Evolutionary conservation across 2,113 vertebrate species (phyloP), one percentile per base, ranked within the genome.

Genomic region (Sylvietta virens): DNA sequence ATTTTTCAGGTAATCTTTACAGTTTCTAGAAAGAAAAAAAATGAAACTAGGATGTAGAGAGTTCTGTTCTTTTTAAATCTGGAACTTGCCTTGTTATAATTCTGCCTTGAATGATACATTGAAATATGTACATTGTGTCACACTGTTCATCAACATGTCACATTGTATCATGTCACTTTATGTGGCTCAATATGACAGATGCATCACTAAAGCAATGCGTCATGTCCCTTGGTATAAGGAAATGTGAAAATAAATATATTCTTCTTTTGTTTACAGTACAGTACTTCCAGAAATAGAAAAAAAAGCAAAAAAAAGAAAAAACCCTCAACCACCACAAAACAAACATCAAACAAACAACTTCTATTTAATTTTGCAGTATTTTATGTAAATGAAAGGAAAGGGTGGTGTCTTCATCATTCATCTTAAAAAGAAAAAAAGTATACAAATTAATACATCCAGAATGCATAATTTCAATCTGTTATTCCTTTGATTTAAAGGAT

Each of bases 161-260:
- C 60, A 64, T 91, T 78, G 74, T 84, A 90, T 96, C 87, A 89
- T 96, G 78, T 98, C 96, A 96, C 45, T 96, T 96, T 94, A 76
- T 33, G 73, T 85, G 90, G 69, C 61, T 90, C 53, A 91, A 28
- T 79, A 51, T 97, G 94, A 97, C 94, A 96, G 92, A 94, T 95
- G 82, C 58, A 74, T 62, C 91, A 96, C 86, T 77, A 94, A 84
- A 96, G 67, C 18, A 30, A 97, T 44, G 65, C 4, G 5, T 74
- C 93, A 65, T 93, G 87, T 90, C 71, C 76, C 69, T 95, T 92
- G 92, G 65, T 81, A 95, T 86, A 56, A 92, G 66, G 77, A 95
- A 83, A 94, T 66, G 81, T 67, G 85, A 95, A 96, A 97, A 94
- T 67, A 95, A 97, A 96, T 80, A 82, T 20, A 88, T 94, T 79